Evolutionary conservation across 2,113 vertebrate species (phyloP), one percentile per base, ranked within the genome.

Genomic region (Pseudopipra pipra): DNA sequence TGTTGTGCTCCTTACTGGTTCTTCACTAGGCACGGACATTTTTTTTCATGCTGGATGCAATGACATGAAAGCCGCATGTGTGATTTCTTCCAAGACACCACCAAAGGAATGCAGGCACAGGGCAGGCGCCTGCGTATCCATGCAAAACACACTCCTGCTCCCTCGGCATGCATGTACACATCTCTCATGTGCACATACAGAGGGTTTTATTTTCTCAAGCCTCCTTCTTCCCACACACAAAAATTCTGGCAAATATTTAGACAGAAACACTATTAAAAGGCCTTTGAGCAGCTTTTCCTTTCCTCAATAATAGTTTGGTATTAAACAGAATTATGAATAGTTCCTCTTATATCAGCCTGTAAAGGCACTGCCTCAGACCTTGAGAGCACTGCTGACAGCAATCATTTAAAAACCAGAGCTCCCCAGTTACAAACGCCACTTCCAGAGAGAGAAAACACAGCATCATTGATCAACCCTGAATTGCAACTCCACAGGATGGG

Each of bases 181-280:
- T 87, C 70, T 49, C 39, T 63, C 61, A 61, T 51, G 24, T 22
- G 5, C 8, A 14, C 80, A 74, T 35, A 75, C 77, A 86, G 44
- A 5, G 18, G 65, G 51, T 75, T 87, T 92, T 87, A 67, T 81
- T 83, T 95, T 74, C 85, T 86, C 94, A 92, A 82, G 56, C 35
- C 30, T 91, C 84, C 66, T 95, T 95, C 89, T 85, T 93, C 91
- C 62, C 78, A 94, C 82, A 87, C 95, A 95, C 85, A 92, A 93
- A 63, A 96, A 67, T 96, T 87, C 85, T 35, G 75, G 92, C 95
- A 98, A 98, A 98, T 97, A 98, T 97, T 98, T 98, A 97, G 96
- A 98, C 88, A 98, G 95, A 91, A 92, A 82, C 66, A 89, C 87
- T 92, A 95, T 87, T 95, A 97, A 97, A 98, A 96, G 91, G 90